phyloP scores from a whole-genome alignment of 1,140 invertebrate species.

The Macrobrachium rosenbergii region DNA sequence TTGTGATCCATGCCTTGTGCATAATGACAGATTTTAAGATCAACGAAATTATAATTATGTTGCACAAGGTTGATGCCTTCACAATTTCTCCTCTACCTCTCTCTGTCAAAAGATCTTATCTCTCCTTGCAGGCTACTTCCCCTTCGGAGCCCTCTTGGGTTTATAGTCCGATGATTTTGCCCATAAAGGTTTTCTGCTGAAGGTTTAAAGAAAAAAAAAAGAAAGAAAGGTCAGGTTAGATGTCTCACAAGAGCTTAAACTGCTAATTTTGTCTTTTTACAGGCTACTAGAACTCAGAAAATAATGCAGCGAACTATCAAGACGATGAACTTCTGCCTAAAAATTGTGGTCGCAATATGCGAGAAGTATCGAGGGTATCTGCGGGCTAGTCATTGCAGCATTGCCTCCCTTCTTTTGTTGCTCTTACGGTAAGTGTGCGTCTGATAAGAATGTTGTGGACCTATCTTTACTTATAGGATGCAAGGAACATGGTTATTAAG shows the following conservation, averaged over 20 bases:
- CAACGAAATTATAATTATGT: no score
- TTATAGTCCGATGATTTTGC: no score
- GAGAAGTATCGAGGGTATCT: conserved; percentile 49
- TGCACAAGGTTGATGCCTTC: no score
- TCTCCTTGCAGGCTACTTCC: no score
- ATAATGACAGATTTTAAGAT: no score
- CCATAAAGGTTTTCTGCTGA: no score
- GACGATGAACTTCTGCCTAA: conserved; percentile 44
- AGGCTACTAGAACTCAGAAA: conserved; percentile 38
- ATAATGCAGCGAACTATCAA: conserved; percentile 46
- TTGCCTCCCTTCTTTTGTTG: background rate
- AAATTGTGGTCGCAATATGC: conserved; percentile 37
- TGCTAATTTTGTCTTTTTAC: background rate
- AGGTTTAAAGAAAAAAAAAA: background rate
- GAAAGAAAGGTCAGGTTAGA: background rate
- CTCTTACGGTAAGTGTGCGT: conserved; percentile 32
- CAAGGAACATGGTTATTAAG: no score
- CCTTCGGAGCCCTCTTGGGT: no score
- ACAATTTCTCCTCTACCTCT: no score
- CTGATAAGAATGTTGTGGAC: background rate
- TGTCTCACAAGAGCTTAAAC: no score
- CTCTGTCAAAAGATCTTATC: no score
- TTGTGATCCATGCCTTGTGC: no score
- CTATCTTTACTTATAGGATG: background rate
- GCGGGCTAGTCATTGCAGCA: background rate